A percentile compares a stretch with the other conserved stretches of the same genome.
These are phyloP conservation scores for Ostrea edulis DNA, from an alignment of 1,140 invertebrate genomes.

Conservation along the genomic window DNA sequence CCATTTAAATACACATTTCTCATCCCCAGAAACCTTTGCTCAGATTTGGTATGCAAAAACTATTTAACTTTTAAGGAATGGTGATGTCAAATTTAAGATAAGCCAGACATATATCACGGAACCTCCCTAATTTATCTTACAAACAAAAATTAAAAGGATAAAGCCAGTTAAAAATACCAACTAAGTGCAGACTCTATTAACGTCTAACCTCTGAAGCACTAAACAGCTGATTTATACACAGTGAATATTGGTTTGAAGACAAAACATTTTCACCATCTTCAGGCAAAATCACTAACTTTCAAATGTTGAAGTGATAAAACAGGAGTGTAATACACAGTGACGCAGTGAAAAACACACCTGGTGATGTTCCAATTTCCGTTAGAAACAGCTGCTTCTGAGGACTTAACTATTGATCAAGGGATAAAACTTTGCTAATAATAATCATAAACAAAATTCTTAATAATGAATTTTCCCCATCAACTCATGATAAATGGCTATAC, in stretches of 20 bases:
- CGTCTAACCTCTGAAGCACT: not conserved
- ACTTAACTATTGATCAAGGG: not conserved
- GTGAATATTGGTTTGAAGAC: not conserved
- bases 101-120: not conserved
- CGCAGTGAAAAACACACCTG: not conserved
- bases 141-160: not conserved
- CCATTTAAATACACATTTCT: not conserved
- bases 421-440: not conserved
- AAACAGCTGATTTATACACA: not conserved
- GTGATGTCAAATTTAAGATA: slow-evolving; percentile 30
- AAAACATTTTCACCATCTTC: not conserved
- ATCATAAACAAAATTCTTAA: not conserved
- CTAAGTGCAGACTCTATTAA: not conserved
- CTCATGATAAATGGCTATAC: not conserved
- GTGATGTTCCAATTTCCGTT: not conserved
- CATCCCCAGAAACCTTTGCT: not conserved
- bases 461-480: not conserved
- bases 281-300: not conserved
- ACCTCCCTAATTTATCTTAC: not conserved
- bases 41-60: slow-evolving; percentile 24
- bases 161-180: not conserved
- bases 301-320: not conserved
- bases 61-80: slow-evolving; percentile 23
- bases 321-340: not conserved
- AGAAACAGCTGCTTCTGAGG: not conserved